Evolutionary conservation across 1,140 invertebrate species (phyloP).

Genomic region (Cyphomyrmex costatus): DNA sequence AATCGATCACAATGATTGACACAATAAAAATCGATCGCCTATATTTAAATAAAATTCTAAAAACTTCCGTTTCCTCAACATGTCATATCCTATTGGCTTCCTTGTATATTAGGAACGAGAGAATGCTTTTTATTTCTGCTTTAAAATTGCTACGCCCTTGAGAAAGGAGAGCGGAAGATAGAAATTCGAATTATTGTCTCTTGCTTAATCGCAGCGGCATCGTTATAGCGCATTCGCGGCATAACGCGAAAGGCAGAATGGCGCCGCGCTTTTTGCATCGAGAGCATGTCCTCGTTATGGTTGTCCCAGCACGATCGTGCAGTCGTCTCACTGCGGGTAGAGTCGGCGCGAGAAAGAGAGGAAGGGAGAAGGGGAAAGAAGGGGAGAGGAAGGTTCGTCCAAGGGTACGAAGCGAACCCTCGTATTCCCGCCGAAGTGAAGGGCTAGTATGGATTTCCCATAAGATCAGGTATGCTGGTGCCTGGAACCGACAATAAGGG

Average conservation of each 20-base stretch:
- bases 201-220: slow-evolving; percentile 39
- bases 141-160: background rate
- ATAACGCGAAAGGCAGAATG: slow-evolving; percentile 46
- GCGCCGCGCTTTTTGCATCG: slow-evolving; percentile 38
- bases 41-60: background rate
- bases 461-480: slow-evolving; percentile 84
- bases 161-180: slow-evolving; percentile 23
- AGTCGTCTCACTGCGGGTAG: slow-evolving; percentile 1
- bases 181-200: slow-evolving; percentile 18
- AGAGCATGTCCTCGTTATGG: slow-evolving; percentile 44
- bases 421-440: slow-evolving; percentile 71
- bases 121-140: background rate
- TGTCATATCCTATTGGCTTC: too few relatives aligned
- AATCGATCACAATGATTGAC: background rate
- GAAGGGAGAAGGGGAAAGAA: slow-evolving; percentile 11
- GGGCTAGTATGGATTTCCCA: slow-evolving; percentile 85
- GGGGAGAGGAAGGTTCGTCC: slow-evolving; percentile 52
- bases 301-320: slow-evolving; percentile 31
- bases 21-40: background rate
- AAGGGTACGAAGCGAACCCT: slow-evolving; percentile 61
- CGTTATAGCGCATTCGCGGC: slow-evolving; percentile 16
- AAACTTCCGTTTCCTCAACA: background rate
- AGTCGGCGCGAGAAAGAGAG: background rate
- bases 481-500: slow-evolving; percentile 84
- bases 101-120: background rate